Base-by-base conservation (phyloP, 2,888 invertebrate species). In the Euclidia mi region DNA sequence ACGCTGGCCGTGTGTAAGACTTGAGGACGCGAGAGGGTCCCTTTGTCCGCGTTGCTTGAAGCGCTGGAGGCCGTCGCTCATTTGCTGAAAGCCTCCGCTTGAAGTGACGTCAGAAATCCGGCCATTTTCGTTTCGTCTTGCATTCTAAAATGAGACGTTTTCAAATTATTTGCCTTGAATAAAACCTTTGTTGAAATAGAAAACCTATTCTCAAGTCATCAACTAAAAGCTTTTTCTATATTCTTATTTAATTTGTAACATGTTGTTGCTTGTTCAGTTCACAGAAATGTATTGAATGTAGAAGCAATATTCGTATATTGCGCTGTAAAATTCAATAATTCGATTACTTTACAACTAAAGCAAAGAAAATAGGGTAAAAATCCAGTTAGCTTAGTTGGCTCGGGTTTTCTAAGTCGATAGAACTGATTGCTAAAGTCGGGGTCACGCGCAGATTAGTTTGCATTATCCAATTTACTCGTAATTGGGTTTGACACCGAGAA, bases 81-180 rank as follows among this genome's bases (percentile, higher is more conserved):
- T 91, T 90, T 91, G 85, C 87, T 89, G 89, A 91, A 91, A 91
- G 90, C 88, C 75, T 76, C 77, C 51, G 78, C 74, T 72, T 87
- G 82, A 86, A 89, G 88, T 86, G 87, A 85, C 85, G 80, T 69
- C 80, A 79, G 79, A 82, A 87, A 87, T 84, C 81, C 85, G 78
- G 76, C 85, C 83, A 84, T 89, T 89, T 88, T 81, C 67, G 71
- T 79, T 73, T 75, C 73, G 73, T 66, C 71, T 65, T 78, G 76
- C 71, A 78, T 79, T 84, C 78, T 57, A 76, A 78, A 81, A 83
- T 76, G 71, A 68, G 69, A 59, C 53, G 63, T 75, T 20, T 12
- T 17, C 3, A 35, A 37, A 37, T 12, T 46, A 28, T 37, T 29
- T 2, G 10, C 20, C 20, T 25, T 1, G 7, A 25, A 25, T 4